Evolutionary conservation across 2,113 vertebrate species (phyloP), one percentile per base, ranked within the genome.

Genomic region (Ifrita kowaldi): DNA sequence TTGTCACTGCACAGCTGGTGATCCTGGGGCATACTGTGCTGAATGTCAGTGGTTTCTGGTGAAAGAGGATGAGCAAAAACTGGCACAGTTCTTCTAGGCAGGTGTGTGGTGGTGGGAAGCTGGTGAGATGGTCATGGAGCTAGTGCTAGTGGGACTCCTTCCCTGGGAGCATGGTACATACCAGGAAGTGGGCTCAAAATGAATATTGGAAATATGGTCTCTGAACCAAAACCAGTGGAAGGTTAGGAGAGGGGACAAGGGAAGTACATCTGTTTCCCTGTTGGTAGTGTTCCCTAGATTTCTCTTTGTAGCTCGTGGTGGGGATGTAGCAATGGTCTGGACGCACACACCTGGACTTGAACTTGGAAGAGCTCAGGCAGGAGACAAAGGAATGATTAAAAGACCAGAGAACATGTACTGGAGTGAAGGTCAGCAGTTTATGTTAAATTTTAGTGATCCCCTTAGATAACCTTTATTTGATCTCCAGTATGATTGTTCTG

Each of bases 21-120:
- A 10, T 32, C 20, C 10, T 0, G 1, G 2, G 30, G 4, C 4
- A 2, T 52, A 3, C 42, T 57, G 0, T 52, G 46, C 32, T 85
- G 65, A 59, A 26, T 39, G 17, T 64, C 82, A 24, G 13, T 67
- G 23, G 12, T 55, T 76, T 11, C 30, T 2, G 0, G 10, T 73
- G 63, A 47, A 80, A 65, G 7, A 65, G 32, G 22, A 37, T 57
- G 42, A 64, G 19, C 24, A 16, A 53, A 30, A 56, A 13, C 21
- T 62, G 20, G 22, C n/a, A 35, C 28, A 37, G 37, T 24, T 16
- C 62, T 60, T 77, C n/a, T 49, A 22, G 68, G 23, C 16, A 33
- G 59, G 16, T 11, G 3, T 39, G 21, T 59, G 30, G 4, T 64
- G 55, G 9, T 30, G 30, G 35, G 24, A 79, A 82, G n/a, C 19